Base-by-base conservation (phyloP, 2,888 invertebrate species). In the Pelosia muscerda region DNA sequence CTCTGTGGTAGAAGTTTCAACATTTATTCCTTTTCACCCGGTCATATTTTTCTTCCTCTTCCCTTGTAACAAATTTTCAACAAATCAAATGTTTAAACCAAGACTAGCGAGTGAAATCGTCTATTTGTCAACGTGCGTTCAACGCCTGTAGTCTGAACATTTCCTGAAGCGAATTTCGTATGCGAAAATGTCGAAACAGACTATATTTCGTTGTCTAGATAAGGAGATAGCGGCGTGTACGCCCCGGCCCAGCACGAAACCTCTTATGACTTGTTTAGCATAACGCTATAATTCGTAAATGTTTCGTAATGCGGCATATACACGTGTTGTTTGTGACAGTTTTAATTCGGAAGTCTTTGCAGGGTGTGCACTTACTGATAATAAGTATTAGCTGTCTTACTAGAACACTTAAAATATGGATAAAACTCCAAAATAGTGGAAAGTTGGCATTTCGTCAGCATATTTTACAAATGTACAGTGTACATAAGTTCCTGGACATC, bases 171-270 rank as follows among this genome's bases (percentile, higher is more conserved):
- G 8, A 49, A 49, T 49, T 49, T 49, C n/a, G 49, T 49, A 49
- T 49, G 49, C 49, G n/a, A n/a, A n/a, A 34, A 23, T 23, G 23
- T 23, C 31, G 26, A 23, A 23, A 26, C 5, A 57, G 58, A 4
- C 65, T 26, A 76, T 58, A 69, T 71, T 74, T 28, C 62, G 55
- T 10, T 56, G 66, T 58, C 62, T 73, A 73, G 75, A 78, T 77
- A 75, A 74, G 70, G 23, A 69, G 62, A 65, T 34, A 28, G 15
- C 54, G 73, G 64, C 72, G 63, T 71, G 70, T 66, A 49, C 58
- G 63, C 61, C 57, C 61, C 57, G 56, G 68, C 38, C 66, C 62
- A 42, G 59, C 70, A 69, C 61, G 77, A 63, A 65, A 77, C 54
- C 79, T 66, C 23, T 56, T 62, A 61, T 62, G 68, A 57, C 31